Evolutionary conservation across 2,797 vertebrate species (phyloP).

Genomic region (Sardinella longiceps): DNA sequence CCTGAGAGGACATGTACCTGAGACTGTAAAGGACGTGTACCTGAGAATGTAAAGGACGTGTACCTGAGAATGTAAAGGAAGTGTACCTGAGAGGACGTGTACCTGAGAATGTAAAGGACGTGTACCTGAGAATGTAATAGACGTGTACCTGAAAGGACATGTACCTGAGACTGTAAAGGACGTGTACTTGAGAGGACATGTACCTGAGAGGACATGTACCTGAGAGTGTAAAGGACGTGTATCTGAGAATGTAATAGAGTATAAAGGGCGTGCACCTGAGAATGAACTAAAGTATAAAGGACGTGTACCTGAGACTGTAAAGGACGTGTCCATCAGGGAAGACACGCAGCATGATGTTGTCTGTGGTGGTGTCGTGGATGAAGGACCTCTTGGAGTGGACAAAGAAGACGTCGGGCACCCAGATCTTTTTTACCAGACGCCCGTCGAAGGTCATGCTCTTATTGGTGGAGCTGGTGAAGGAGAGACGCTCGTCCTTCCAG

Average conservation of each 20-base stretch:
- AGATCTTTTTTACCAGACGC: slow-evolving; percentile 87
- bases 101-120: no score
- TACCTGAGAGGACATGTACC: slow-evolving; percentile 60
- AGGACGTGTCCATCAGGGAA: slow-evolving; percentile 86
- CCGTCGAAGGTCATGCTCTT: slow-evolving; percentile 89
- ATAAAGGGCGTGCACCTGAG: no score
- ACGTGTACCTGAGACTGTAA: slow-evolving; percentile 84
- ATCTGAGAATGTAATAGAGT: no score
- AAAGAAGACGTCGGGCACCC: slow-evolving; percentile 88
- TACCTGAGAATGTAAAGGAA: no score
- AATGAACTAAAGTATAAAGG: no score
- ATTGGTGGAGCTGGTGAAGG: slow-evolving; percentile 82
- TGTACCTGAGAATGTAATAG: no score
- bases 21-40: slow-evolving; percentile 88
- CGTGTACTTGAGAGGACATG: no score
- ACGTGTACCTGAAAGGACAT: no score
- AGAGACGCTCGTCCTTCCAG: slow-evolving; percentile 87
- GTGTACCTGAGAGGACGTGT: no score
- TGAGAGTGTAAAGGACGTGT: slow-evolving; percentile 88
- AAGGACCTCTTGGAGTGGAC: slow-evolving; percentile 89
- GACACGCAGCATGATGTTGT: slow-evolving; percentile 87
- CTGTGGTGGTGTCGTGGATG: slow-evolving; percentile 84
- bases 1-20: no score
- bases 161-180: no score
- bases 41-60: no score